Evolutionary conservation across 2,888 invertebrate species (phyloP), one percentile per base, ranked within the genome.

Genomic region (Blomia tropicalis): DNA sequence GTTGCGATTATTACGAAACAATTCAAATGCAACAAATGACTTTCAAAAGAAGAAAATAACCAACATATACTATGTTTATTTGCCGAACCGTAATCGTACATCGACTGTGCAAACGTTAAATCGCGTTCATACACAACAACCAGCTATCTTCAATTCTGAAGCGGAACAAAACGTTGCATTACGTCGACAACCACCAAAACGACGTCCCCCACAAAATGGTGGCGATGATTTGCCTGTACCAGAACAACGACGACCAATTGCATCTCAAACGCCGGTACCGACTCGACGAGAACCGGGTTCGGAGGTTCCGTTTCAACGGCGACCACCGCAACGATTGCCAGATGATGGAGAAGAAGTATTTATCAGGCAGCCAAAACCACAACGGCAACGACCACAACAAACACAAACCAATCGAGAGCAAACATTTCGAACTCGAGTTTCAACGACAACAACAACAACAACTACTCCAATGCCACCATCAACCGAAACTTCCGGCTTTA

Each of bases 371-470:
- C 19, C 47, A n/a, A 47, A n/a, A 14, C 30, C 51, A 22, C 51
- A 47, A 27, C 51, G 51, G n/a, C 7, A 47, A 7, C 51, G 51
- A 47, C 51, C 51, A 22, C 7, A 47, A 7, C 36, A 7, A 36
- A 22, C 7, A 7, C 51, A n/a, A 47, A 22, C 51, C 7, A 7
- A 19, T 5, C 54, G 11, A 31, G 11, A 14, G 25, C 11, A 5
- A 54, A 54, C 54, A 7, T 14, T 23, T 5, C 4, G 2, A 29
- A 56, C 56, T 19, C 22, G 30, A 17, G 29, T 30, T 11, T 29
- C 56, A n/a, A 56, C 56, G 29, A 56, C 56, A 31, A 56, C 56
- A 29, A 56, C 56, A 19, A 11, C 25, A 11, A 14, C 56, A 56
- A 27, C 56, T 19, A n/a, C 29, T 1, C 2, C 22, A 4, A 22